phyloP scores from a whole-genome alignment of 2,797 vertebrate species.

The Cheirogaleus major region DNA sequence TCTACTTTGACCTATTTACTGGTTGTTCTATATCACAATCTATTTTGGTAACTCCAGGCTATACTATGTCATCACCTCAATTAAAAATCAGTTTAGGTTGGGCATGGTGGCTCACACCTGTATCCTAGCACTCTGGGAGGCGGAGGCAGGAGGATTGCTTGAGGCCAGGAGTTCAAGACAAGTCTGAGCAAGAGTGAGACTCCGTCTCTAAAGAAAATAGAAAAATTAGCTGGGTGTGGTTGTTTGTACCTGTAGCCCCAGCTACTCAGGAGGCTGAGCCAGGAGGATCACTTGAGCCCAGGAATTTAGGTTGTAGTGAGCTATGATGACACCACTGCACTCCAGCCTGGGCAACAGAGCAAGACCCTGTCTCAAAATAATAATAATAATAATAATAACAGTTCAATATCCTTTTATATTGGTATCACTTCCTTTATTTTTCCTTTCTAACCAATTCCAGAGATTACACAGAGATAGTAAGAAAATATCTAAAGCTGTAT shows the following conservation, averaged over 20 bases:
- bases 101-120: not conserved
- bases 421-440: not conserved
- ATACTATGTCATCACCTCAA: not conserved
- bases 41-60: not conserved
- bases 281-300: not conserved
- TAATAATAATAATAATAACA: not conserved
- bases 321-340: not conserved
- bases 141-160: not conserved
- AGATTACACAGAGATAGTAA: not conserved
- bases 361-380: not conserved
- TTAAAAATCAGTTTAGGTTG: not conserved
- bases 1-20: not conserved
- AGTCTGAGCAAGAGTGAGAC: not conserved
- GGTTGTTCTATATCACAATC: not conserved
- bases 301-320: not conserved
- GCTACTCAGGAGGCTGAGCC: not conserved
- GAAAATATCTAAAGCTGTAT: not conserved
- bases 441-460: not conserved
- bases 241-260: too few species aligned
- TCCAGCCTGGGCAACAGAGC: not conserved
- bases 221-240: not conserved
- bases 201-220: not conserved
- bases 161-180: not conserved
- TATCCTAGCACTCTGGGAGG: not conserved
- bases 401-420: not conserved